phyloP scores from a whole-genome alignment of 2,797 vertebrate genomes.

The Ammospiza maritima region DNA sequence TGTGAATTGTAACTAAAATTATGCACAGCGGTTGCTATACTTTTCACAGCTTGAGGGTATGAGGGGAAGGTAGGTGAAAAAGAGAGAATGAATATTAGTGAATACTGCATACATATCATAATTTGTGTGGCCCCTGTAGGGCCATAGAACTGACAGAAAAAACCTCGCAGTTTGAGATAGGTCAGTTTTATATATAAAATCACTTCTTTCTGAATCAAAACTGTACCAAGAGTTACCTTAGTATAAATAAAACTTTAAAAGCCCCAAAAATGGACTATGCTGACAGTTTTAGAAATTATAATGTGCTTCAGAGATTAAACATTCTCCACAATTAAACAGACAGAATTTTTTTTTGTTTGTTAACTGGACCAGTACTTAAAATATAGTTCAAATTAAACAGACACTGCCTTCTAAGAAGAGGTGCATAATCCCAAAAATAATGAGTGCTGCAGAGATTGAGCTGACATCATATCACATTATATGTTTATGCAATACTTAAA shows the following conservation, averaged over 20 bases:
- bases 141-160: not conserved
- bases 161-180: not conserved
- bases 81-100: not conserved
- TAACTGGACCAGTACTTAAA: slow-evolving; percentile 64
- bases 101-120: not conserved
- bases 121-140: not conserved
- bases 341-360: slow-evolving; percentile 63
- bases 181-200: not conserved
- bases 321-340: slow-evolving; percentile 55
- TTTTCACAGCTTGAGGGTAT: not conserved
- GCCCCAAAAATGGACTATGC: slow-evolving; percentile 53
- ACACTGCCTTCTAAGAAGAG: slow-evolving; percentile 38
- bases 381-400: slow-evolving; percentile 55
- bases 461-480: slow-evolving; percentile 43
- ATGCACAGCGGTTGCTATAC: not conserved
- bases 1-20: not conserved
- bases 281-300: slow-evolving; percentile 68
- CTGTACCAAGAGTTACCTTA: not conserved
- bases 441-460: slow-evolving; percentile 55
- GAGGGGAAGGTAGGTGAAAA: not conserved
- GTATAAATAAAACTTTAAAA: not conserved
- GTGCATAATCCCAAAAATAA: slow-evolving; percentile 51
- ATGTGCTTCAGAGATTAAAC: slow-evolving; percentile 64
- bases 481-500: slow-evolving; percentile 60
- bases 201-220: not conserved